Evolutionary conservation across 2,888 invertebrate genomes (phyloP).

Genomic region (Drosophila pseudotakahashii): DNA sequence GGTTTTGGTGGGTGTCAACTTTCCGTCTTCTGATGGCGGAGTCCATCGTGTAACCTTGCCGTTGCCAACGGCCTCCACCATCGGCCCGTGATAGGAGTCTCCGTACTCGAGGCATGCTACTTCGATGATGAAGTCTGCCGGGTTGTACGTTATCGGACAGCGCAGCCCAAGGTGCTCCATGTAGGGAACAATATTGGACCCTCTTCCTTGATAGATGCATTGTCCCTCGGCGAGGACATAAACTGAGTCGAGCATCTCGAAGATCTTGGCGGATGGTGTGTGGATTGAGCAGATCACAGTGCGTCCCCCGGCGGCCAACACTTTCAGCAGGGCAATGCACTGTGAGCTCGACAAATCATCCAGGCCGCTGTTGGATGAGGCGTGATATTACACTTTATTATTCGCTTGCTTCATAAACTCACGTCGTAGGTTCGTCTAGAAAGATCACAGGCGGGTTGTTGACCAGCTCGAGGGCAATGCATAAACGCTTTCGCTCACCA

Average conservation of each 20-base stretch:
- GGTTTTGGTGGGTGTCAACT: conserved; percentile 71
- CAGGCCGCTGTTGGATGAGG: conserved; percentile 88
- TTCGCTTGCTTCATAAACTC: conserved; percentile 72
- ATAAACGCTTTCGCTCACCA: conserved; percentile 96
- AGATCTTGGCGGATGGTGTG: conserved; percentile 97
- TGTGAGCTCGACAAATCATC: conserved; percentile 96
- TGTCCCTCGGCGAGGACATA: conserved; percentile 95
- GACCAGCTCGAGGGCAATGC: conserved; percentile 94
- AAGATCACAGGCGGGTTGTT: conserved; percentile 98
- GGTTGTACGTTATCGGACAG: conserved; percentile 97
- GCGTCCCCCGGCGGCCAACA: conserved; percentile 93
- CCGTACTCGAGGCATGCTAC: conserved; percentile 93
- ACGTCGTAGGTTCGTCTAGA: conserved; percentile 98
- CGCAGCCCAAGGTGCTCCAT: conserved; percentile 90
- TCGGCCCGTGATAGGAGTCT: conserved; percentile 86
- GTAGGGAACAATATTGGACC: conserved; percentile 92
- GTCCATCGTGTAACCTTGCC: conserved; percentile 87
- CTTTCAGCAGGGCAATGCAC: conserved; percentile 93
- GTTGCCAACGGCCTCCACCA: conserved; percentile 89
- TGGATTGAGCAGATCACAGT: conserved; percentile 97
- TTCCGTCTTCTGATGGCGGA: conserved; percentile 56
- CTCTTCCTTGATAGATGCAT: conserved; percentile 94
- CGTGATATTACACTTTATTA: neutral
- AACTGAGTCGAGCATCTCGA: conserved; percentile 95
- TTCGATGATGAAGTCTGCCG: conserved; percentile 96